Percentiles rank a stretch among this genome's conserved stretches.
Conservation (phyloP, 1,140 invertebrate genomes). For the Metopolophium dirhodum region DNA sequence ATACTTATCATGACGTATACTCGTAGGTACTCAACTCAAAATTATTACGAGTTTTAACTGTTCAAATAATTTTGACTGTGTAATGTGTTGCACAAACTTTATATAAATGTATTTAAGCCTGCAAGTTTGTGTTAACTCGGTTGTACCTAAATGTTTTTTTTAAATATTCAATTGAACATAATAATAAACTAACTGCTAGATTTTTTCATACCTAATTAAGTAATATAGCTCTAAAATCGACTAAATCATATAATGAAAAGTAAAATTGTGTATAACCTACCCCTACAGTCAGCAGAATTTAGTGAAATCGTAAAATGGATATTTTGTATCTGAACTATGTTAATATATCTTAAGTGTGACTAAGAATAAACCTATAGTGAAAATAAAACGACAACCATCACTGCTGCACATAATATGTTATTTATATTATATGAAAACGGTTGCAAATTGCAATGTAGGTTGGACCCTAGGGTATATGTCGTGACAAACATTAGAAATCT, state of each 20-base stretch:
- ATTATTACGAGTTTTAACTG: neutral
- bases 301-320: constrained; percentile 4
- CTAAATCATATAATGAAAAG: neutral
- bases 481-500: constrained; percentile 16
- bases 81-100: neutral
- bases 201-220: neutral
- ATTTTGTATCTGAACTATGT: neutral
- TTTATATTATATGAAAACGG: neutral
- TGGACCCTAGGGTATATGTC: neutral
- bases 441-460: neutral
- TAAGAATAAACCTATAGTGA: neutral
- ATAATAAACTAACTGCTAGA: neutral
- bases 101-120: neutral
- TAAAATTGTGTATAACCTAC: neutral
- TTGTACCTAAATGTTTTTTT: neutral
- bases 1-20: neutral
- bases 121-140: neutral
- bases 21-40: neutral
- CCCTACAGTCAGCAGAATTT: neutral
- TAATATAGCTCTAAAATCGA: neutral
- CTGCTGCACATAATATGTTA: neutral
- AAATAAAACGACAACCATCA: neutral
- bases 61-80: neutral
- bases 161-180: neutral
- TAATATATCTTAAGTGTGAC: neutral